A percentile compares a stretch with the other conserved stretches of the same genome.
Conservation (phyloP, 2,888 invertebrate genomes). For the Eupeodes latifasciatus region DNA sequence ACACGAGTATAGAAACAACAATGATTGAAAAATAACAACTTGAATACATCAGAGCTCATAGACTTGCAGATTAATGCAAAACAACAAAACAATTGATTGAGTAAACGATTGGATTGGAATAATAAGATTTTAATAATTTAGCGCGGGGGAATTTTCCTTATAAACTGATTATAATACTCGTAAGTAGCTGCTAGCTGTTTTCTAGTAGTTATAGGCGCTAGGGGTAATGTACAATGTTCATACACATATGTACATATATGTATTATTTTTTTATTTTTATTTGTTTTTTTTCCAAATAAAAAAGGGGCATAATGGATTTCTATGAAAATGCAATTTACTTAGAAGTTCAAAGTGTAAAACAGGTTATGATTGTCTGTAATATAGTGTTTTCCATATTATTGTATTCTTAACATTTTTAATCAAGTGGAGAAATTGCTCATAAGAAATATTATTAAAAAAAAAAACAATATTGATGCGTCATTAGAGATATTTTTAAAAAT, state of each 20-base stretch:
- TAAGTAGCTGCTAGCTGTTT: not conserved
- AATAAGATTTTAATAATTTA: constrained; percentile 63
- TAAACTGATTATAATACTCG: constrained; percentile 20
- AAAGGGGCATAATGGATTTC: constrained; percentile 2
- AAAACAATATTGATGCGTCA: too few species aligned
- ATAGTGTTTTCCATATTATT: not conserved
- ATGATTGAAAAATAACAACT: constrained; percentile 37
- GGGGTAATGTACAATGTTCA: too few species aligned
- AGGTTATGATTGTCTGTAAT: not conserved
- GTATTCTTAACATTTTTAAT: not conserved
- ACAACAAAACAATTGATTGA: constrained; percentile 62
- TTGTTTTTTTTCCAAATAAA: not conserved
- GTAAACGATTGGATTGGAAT: constrained; percentile 50
- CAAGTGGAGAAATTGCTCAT: not conserved
- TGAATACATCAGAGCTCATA: constrained; percentile 30
- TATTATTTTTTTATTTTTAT: not conserved
- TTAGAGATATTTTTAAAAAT: too few species aligned
- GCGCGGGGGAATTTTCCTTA: constrained; percentile 50
- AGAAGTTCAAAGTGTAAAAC: constrained; percentile 50
- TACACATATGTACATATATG: too few species aligned
- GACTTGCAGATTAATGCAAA: constrained; percentile 55
- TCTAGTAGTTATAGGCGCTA: too few species aligned
- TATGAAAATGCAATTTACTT: constrained; percentile 22
- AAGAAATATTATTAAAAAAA: too few species aligned
- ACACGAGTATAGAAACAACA: constrained; percentile 20